phyloP scores from a whole-genome alignment of 1,140 invertebrate genomes.

The Brachionus asplanchnoidis region DNA sequence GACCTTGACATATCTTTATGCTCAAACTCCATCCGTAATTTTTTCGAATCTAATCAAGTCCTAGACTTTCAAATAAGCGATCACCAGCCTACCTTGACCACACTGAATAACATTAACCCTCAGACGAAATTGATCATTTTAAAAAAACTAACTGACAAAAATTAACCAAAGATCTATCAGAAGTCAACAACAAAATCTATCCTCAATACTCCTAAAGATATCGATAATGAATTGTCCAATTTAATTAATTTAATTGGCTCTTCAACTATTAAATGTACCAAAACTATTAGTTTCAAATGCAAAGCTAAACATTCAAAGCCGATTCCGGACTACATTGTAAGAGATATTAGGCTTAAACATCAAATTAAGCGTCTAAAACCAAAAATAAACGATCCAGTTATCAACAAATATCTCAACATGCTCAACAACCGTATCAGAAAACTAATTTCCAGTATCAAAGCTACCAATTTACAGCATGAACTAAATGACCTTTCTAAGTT shows the following conservation, averaged over 20 bases:
- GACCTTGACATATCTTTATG: neutral
- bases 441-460: neutral
- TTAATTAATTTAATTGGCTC: neutral
- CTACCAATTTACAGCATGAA: neutral
- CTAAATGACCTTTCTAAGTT: neutral
- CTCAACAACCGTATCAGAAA: neutral
- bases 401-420: neutral
- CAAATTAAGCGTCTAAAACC: neutral
- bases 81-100: too few species aligned
- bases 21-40: neutral
- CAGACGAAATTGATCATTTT: neutral
- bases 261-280: neutral
- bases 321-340: neutral
- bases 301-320: neutral
- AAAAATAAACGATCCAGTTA: neutral
- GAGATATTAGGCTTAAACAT: neutral
- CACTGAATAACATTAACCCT: neutral
- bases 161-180: neutral
- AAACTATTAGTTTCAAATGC: neutral
- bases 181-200: neutral
- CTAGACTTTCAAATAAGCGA: neutral
- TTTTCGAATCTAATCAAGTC: neutral
- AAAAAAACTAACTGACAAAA: neutral
- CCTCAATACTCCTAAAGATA: neutral
- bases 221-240: neutral